Percentiles rank a stretch among this genome's conserved stretches.
Evolutionary conservation across 2,888 invertebrate species (phyloP).

Genomic region (Quadriops clusia): DNA sequence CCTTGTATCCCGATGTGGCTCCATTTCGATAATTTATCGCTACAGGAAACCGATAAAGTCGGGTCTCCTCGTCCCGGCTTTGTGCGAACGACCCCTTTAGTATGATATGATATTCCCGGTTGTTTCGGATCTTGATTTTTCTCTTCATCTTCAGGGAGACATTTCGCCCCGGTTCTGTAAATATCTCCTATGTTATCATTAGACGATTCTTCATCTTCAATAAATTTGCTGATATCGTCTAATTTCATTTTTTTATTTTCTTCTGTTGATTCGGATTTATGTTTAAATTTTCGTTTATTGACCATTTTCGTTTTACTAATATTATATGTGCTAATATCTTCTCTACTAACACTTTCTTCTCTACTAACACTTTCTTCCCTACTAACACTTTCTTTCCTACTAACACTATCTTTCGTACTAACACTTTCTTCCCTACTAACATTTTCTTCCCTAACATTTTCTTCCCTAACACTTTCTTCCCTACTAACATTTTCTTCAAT

Average conservation of each 20-base stretch:
- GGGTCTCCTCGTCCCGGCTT: slow-evolving; percentile 85
- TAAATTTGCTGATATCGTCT: slow-evolving; percentile 3
- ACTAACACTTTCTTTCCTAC: too few species aligned
- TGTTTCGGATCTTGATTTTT: slow-evolving; percentile 45
- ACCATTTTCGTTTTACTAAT: too few species aligned
- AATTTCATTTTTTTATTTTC: neutral
- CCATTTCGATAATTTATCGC: slow-evolving; percentile 90
- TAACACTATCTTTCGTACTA: too few species aligned
- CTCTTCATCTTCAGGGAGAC: slow-evolving; percentile 41
- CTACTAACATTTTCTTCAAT: neutral
- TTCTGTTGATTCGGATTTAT: neutral
- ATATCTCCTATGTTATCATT: slow-evolving; percentile 34
- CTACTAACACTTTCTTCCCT: too few species aligned
- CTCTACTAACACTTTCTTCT: too few species aligned
- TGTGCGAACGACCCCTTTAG: slow-evolving; percentile 60
- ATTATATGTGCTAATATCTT: too few species aligned
- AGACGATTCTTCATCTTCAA: slow-evolving; percentile 7
- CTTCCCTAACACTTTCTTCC: too few species aligned
- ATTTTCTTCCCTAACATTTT: too few species aligned
- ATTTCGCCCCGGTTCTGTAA: slow-evolving; percentile 85
- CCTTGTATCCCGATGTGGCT: slow-evolving; percentile 77
- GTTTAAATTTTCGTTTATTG: too few species aligned
- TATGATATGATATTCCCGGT: slow-evolving; percentile 52
- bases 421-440: too few species aligned
- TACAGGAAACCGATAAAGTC: slow-evolving; percentile 84